Conservation (phyloP, 2,797 vertebrate species). For the Strix occidentalis region DNA sequence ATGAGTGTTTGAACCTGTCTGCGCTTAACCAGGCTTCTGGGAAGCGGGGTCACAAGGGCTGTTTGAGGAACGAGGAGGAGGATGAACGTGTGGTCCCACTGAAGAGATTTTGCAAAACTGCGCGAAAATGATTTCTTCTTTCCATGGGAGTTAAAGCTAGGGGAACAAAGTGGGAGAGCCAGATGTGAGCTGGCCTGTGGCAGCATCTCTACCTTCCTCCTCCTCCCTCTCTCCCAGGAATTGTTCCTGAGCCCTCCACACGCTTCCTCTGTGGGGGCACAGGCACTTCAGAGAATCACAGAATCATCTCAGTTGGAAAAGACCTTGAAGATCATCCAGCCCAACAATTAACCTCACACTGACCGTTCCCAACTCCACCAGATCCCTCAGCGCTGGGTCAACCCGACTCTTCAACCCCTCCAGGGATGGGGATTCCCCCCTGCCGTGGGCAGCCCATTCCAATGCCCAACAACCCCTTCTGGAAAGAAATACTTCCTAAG, state of each 20-base stretch:
- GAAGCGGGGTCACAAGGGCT: background rate
- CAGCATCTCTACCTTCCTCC: background rate
- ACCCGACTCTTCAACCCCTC: too few species aligned
- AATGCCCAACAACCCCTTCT: too few species aligned
- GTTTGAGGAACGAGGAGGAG: background rate
- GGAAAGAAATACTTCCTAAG: too few species aligned
- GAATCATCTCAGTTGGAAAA: too few species aligned
- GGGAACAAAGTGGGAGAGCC: background rate
- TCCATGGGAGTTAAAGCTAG: background rate
- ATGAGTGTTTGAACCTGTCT: background rate
- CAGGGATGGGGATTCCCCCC: too few species aligned
- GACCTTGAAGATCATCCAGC: too few species aligned
- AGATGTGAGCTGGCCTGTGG: background rate
- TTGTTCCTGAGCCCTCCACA: background rate
- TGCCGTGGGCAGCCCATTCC: too few species aligned
- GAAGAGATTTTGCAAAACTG: background rate
- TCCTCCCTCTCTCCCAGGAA: background rate
- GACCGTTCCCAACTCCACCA: too few species aligned
- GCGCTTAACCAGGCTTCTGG: background rate
- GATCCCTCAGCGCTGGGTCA: too few species aligned
- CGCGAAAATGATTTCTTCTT: background rate
- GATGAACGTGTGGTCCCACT: background rate
- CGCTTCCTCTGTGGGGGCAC: rapidly evolving
- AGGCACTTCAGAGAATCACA: background rate
- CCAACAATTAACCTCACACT: too few species aligned